Percentiles rank a stretch among this genome's conserved stretches.
These are phyloP conservation scores for Mugil cephalus DNA, from an alignment of 2,113 vertebrate species.

Conservation along the genomic window DNA sequence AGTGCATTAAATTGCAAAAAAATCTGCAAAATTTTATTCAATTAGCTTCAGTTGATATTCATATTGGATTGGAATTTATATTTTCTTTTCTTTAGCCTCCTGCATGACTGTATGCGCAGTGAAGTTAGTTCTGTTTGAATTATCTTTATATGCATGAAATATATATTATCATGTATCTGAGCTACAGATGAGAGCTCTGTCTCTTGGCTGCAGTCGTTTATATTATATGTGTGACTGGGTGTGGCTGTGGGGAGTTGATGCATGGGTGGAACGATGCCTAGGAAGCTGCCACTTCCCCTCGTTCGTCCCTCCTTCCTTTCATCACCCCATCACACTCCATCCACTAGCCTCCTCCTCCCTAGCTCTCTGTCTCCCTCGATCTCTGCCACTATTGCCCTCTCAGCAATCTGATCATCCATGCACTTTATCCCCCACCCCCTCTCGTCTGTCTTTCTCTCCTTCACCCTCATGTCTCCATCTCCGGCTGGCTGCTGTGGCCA, in stretches of 20 bases:
- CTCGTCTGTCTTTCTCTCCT: conserved; percentile 50
- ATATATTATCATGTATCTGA: background rate
- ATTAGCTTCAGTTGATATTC: background rate
- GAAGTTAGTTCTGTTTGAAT: background rate
- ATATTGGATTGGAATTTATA: background rate
- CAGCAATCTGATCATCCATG: conserved; percentile 75
- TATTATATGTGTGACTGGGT: conserved; percentile 58
- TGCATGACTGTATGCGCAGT: background rate
- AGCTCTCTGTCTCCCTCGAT: conserved; percentile 10
- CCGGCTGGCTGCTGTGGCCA: conserved; percentile 71
- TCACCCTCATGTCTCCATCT: conserved; percentile 70
- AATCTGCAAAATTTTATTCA: background rate
- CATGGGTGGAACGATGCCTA: conserved; percentile 65
- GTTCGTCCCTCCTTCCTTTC: conserved; percentile 47
- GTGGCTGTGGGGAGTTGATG: conserved; percentile 72
- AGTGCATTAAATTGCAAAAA: background rate
- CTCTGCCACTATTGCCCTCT: conserved; percentile 63
- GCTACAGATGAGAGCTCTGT: conserved; percentile 3
- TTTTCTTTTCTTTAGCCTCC: background rate
- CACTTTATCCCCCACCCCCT: conserved; percentile 46
- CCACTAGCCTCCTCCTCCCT: conserved; percentile 12
- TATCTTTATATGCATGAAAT: background rate
- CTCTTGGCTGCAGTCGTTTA: conserved; percentile 34
- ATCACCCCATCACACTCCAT: conserved; percentile 59
- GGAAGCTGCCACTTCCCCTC: conserved; percentile 56